Conservation (phyloP, 2,888 invertebrate species). For the Geophilus truncorum region DNA sequence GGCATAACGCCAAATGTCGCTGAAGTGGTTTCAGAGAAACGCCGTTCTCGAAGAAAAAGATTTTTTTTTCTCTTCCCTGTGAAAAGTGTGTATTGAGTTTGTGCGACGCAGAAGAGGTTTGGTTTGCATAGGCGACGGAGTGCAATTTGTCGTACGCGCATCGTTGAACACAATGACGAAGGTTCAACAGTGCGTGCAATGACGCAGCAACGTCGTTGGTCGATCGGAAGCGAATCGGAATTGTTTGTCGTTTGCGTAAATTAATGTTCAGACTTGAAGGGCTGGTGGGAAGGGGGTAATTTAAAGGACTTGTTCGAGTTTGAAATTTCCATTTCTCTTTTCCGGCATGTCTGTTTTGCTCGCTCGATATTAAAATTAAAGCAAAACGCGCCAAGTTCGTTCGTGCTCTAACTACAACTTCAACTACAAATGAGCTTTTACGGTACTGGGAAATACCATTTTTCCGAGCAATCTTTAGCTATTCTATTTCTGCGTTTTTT, state of each 20-base stretch:
- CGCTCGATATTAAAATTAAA: neutral
- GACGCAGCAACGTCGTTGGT: conserved; percentile 21
- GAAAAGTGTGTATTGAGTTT: conserved; percentile 16
- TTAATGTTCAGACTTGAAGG: conserved; percentile 18
- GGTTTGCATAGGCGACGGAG: conserved; percentile 27
- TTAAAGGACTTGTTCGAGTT: neutral
- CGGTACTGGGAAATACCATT: neutral
- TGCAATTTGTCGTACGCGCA: conserved; percentile 12
- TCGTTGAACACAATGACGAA: conserved; percentile 22
- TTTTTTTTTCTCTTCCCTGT: neutral
- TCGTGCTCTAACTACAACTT: neutral
- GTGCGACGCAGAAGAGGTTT: conserved; percentile 6
- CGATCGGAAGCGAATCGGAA: conserved; percentile 27
- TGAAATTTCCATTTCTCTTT: conserved; percentile 16
- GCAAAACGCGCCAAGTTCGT: neutral
- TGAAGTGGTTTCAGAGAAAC: conserved; percentile 10
- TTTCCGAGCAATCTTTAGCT: neutral
- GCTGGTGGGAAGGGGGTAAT: neutral
- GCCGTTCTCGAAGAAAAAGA: neutral
- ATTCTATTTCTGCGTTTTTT: neutral
- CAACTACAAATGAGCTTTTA: neutral
- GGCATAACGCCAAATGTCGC: conserved; percentile 14
- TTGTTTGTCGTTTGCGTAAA: conserved; percentile 23
- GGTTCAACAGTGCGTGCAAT: conserved; percentile 18
- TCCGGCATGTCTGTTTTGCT: neutral